Evolutionary conservation across 1,140 invertebrate genomes (phyloP), one percentile per base, ranked within the genome.

Genomic region (Nomia melanderi): DNA sequence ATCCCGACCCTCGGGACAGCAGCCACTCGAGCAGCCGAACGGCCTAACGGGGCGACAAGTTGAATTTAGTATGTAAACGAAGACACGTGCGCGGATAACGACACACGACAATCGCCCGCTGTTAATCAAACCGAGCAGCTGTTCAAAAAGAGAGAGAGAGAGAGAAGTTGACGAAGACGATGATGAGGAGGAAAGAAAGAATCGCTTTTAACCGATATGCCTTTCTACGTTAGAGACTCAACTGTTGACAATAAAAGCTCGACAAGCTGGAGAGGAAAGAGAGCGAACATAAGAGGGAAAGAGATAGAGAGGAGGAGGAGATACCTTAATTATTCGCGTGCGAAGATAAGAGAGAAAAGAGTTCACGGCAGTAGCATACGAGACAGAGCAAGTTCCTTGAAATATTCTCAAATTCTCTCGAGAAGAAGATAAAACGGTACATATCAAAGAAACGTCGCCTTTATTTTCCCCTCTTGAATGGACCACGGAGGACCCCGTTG

Each of bases 401-500:
- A 60, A 36, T 50, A 50, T 78, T 80, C 73, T 79, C 36, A 41
- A 71, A 81, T 75, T 81, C 67, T 79, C 73, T 78, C 69, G 65
- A 59, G 64, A 41, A 79, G n/a, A 62, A 62, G 36, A 67, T 56
- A 77, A 60, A 82, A 85, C 82, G 82, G 82, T 84, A 85, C 84
- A 85, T 85, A 85, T 85, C 84, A 85, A 75, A 70, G 67, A 78
- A 60, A 78, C 65, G 71, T 84, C 79, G 83, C 82, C 82, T 85
- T 84, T 36, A 39, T 44, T 75, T 39, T 74, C 33, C 2, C 27
- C 23, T n/a, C 47, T 53, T 27, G 36, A 12, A 44, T 62, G 59
- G 25, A 59, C 36, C 47, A 44, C 44, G 44, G 41, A 64, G 4
- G 8, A 36, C 39, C 60, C 36, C 71, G 44, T n/a, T n/a, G n/a